Percentiles rank a stretch among this genome's conserved stretches.
Conservation (phyloP, 2,888 invertebrate species). For the Eretmocerus hayati region DNA sequence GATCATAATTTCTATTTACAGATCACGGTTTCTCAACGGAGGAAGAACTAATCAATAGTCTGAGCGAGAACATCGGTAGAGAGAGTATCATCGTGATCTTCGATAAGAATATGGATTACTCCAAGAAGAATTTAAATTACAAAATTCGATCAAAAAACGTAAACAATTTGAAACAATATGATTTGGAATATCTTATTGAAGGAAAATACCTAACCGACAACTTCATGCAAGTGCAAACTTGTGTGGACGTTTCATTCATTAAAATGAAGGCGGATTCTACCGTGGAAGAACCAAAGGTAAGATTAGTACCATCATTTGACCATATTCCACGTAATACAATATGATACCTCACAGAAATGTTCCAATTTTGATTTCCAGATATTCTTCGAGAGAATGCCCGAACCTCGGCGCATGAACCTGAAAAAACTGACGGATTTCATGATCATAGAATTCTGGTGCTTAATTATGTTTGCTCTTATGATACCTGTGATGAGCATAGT, state of each 20-base stretch:
- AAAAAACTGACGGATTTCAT: not conserved
- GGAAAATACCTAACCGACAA: not conserved
- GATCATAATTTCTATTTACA: too few relatives aligned
- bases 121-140: constrained; percentile 31
- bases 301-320: not conserved
- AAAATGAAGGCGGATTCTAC: not conserved
- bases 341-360: too few relatives aligned
- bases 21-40: constrained; percentile 33
- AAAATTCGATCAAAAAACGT: constrained; percentile 28
- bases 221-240: constrained; percentile 2
- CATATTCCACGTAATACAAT: too few relatives aligned
- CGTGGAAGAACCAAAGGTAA: too few relatives aligned
- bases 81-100: not conserved
- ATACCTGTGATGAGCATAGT: constrained; percentile 28
- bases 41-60: constrained; percentile 26
- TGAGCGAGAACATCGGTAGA: not conserved
- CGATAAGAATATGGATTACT: not conserved
- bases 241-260: constrained; percentile 7
- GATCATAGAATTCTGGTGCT: constrained; percentile 17
- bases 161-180: constrained; percentile 21
- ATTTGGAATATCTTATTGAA: not conserved
- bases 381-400: constrained; percentile 34
- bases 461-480: constrained; percentile 30
- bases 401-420: constrained; percentile 28
- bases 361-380: constrained; percentile 21